Conservation (phyloP, 2,113 vertebrate genomes). For the Malurus melanocephalus region DNA sequence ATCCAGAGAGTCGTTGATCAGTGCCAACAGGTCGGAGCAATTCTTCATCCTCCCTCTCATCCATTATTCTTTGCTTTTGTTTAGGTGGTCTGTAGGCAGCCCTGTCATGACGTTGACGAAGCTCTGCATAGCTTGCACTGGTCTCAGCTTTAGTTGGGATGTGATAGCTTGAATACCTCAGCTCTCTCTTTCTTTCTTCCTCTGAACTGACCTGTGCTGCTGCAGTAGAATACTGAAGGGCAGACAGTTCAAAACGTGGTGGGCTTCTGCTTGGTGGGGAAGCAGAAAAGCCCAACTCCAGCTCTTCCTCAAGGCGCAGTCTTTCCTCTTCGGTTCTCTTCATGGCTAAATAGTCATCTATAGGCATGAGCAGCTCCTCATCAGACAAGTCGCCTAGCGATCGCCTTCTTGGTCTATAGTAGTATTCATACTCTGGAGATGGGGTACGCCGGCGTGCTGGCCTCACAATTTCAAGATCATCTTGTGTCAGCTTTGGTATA, state of each 20-base stretch:
- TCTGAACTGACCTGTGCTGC: constrained; percentile 72
- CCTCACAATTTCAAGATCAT: constrained; percentile 93
- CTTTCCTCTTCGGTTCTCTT: constrained; percentile 94
- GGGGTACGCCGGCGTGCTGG: constrained; percentile 85
- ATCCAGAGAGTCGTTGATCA: constrained; percentile 80
- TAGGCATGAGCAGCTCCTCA: constrained; percentile 91
- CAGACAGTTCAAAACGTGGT: constrained; percentile 88
- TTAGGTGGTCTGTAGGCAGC: constrained; percentile 81
- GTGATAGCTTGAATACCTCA: constrained; percentile 84
- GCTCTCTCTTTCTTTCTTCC: constrained; percentile 75
- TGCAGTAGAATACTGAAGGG: constrained; percentile 83
- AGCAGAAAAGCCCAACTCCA: constrained; percentile 90
- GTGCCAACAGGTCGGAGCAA: constrained; percentile 86
- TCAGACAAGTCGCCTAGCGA: constrained; percentile 93
- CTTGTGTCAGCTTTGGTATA: constrained; percentile 86
- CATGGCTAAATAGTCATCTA: constrained; percentile 92
- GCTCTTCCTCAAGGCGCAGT: constrained; percentile 90
- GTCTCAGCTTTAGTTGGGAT: constrained; percentile 89
- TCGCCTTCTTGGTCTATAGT: constrained; percentile 85
- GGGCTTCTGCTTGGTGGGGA: constrained; percentile 93
- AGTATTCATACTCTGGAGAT: constrained; percentile 87
- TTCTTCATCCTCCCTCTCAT: constrained; percentile 91
- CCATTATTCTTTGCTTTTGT: constrained; percentile 85
- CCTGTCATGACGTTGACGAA: constrained; percentile 86
- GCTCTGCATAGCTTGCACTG: constrained; percentile 84